Conservation (phyloP, 2,113 vertebrate species). For the Tympanuchus pallidicinctus region DNA sequence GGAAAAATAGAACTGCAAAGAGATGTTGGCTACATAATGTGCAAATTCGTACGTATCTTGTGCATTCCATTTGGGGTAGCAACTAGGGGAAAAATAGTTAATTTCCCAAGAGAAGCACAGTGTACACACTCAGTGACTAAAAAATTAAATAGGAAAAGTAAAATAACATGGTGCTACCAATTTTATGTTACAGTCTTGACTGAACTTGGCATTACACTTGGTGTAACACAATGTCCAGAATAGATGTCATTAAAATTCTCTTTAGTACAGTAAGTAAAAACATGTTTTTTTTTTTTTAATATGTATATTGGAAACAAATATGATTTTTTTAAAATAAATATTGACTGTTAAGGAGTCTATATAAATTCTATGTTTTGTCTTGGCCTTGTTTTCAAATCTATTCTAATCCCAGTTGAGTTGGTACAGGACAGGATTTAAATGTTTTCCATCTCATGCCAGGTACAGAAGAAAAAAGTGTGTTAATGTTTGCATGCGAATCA, state of each 20-base stretch:
- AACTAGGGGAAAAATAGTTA: conserved; percentile 26
- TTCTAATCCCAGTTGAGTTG: background rate
- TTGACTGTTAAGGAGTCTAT: background rate
- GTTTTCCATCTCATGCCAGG: background rate
- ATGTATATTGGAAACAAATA: background rate
- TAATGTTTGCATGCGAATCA: background rate
- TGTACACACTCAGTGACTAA: background rate
- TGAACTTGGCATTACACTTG: background rate
- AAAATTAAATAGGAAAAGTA: conserved; percentile 6
- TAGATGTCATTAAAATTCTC: background rate
- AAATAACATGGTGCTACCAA: background rate
- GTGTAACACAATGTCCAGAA: background rate
- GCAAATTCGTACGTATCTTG: conserved; percentile 33
- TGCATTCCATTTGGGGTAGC: conserved; percentile 1
- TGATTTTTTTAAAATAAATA: background rate
- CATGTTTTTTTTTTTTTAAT: background rate
- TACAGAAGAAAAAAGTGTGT: background rate
- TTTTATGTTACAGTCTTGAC: background rate
- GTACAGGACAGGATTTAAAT: background rate
- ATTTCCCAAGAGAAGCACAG: conserved; percentile 33
- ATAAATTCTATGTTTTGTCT: background rate
- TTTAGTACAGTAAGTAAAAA: background rate
- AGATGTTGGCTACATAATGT: background rate
- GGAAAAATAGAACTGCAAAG: background rate
- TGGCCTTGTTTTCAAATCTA: background rate